phyloP scores from a whole-genome alignment of 2,888 invertebrate genomes.

The Marronus borbonicus region DNA sequence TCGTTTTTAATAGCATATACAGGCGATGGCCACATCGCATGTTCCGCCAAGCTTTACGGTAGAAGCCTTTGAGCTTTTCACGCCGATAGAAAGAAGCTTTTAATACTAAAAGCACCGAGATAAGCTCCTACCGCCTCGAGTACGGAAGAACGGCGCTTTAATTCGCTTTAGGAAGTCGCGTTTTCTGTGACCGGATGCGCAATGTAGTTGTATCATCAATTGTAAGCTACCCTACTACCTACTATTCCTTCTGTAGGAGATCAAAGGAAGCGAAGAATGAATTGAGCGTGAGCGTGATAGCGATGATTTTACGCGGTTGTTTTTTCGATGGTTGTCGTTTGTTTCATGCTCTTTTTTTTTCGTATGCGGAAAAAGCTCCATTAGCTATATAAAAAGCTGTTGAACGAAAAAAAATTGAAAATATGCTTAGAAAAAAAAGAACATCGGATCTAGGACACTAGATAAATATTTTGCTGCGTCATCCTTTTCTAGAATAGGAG shows the following conservation, averaged over 20 bases:
- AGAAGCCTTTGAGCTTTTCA: constrained; percentile 54
- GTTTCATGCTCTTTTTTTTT: background rate
- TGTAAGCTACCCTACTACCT: too few relatives aligned
- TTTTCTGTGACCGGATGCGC: too few relatives aligned
- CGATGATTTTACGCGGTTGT: constrained; percentile 23
- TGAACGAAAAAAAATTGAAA: too few relatives aligned
- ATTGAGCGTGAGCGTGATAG: background rate
- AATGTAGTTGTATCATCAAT: too few relatives aligned
- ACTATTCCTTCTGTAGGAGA: background rate
- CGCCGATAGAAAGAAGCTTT: constrained; percentile 43
- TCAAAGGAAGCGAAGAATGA: background rate
- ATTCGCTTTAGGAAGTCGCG: too few relatives aligned
- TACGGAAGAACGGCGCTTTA: too few relatives aligned
- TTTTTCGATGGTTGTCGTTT: background rate
- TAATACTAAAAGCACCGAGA: constrained; percentile 9
- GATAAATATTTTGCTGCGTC: too few relatives aligned
- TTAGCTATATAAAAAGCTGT: too few relatives aligned
- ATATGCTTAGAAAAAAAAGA: too few relatives aligned
- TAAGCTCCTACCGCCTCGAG: background rate
- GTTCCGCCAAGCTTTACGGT: constrained; percentile 59
- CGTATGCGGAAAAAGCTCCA: too few relatives aligned
- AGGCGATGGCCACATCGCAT: constrained; percentile 70
- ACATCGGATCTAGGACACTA: too few relatives aligned
- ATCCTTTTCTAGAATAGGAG: too few relatives aligned
- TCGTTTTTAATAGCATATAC: constrained; percentile 64